phyloP scores from a whole-genome alignment of 2,797 vertebrate species.

The Echeneis naucrates region DNA sequence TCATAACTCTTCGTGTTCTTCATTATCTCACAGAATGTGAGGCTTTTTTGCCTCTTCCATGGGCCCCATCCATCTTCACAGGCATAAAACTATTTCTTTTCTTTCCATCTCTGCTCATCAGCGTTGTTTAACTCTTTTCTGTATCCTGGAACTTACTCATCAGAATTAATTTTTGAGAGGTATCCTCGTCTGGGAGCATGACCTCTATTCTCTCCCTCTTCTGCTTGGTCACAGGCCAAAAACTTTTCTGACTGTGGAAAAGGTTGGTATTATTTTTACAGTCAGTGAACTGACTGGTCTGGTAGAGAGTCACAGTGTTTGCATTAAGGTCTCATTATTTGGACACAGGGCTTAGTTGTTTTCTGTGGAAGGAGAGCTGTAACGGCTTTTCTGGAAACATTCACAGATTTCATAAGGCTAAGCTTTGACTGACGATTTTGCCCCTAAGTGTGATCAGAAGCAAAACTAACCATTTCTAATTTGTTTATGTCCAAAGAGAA shows the following conservation, averaged over 20 bases:
- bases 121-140: too few species aligned
- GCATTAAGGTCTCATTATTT: slow-evolving; percentile 3
- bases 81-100: too few species aligned
- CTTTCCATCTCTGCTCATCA: too few species aligned
- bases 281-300: background rate
- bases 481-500: background rate
- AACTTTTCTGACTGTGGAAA: slow-evolving; percentile 1
- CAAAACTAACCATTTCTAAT: background rate
- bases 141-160: background rate
- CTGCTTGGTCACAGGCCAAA: background rate
- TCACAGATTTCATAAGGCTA: background rate
- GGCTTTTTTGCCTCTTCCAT: background rate
- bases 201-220: background rate
- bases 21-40: background rate
- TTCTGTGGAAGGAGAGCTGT: background rate
- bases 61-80: background rate
- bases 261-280: background rate
- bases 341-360: background rate
- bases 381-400: too few species aligned
- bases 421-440: background rate
- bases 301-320: background rate
- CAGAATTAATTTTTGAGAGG: background rate
- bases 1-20: background rate
- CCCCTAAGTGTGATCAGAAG: background rate
- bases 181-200: background rate